Evolutionary conservation across 2,888 invertebrate genomes (phyloP), one percentile per base, ranked within the genome.

Genomic region (Terebella lapidaria): DNA sequence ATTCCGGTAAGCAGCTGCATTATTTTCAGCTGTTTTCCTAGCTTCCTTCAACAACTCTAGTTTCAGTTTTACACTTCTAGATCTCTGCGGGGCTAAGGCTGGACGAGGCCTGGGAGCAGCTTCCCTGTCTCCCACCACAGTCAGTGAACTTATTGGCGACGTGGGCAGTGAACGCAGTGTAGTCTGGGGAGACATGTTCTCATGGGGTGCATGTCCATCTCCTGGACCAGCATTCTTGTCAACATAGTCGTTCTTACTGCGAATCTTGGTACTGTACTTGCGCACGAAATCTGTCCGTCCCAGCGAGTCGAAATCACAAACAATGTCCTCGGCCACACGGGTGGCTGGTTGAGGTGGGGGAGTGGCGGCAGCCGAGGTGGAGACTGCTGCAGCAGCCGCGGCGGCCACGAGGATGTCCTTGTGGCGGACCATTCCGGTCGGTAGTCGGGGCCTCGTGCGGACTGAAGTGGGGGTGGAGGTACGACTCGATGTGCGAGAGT

Each of bases 231-330:
- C 42, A 10, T 10, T 15, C 42, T n/a, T 35, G 42, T 10, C 10
- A 10, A 35, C 10, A 10, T 10, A 15, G 10, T 35, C 42, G 10
- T 10, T 15, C 10, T n/a, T n/a, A n/a, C 42, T 35, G 18, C 49
- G 57, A 10, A 54, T 26, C 30, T 58, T 58, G 15, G 56, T 30
- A 28, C 65, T 58, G 57, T 65, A 65, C 45, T 63, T 65, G n/a
- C 60, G 28, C 28, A 59, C 57, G 46, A 62, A 64, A 29, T 65
- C 60, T 10, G 65, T 65, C 26, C 28, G 51, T 15, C 64, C 27
- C 26, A 64, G 56, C 22, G 60, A 51, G 18, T 52, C 27, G 22
- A 3, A 35, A n/a, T 35, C 42, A n/a, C 42, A 35, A 10, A n/a
- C 42, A 15, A 35, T 35, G 42, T 35, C 42, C 42, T 35, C 42